Evolutionary conservation across 2,113 vertebrate species (phyloP), one percentile per base, ranked within the genome.

Genomic region (Rattus rattus): DNA sequence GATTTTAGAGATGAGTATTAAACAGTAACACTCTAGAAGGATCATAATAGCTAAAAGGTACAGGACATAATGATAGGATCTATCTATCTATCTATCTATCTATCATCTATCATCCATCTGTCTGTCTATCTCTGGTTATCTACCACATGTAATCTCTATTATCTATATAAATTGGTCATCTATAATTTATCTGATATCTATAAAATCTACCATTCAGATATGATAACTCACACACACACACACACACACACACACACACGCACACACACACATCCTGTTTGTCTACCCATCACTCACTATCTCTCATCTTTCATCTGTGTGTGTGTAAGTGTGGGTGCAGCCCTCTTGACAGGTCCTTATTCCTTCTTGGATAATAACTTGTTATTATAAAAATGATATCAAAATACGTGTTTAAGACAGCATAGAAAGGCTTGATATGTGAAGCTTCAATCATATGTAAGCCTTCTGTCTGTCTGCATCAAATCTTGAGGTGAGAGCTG

Each of bases 381-480:
- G 6, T 88, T 84, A 65, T 96, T 61, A 90, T 67, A 80, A 94
- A 95, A 89, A 43, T 28, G 39, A 56, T 22, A 61, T 54, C 70
- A 85, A 65, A 39, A 28, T n/a, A 65, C 22, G 13, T 3, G 0
- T 30, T 61, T 9, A 77, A 72, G 70, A 90, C 39, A 73, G 63
- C 33, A 65, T 22, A 17, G 30, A 36, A 39, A 92, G 30, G 24
- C 76, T 24, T 79, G 36, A 65, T 86, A 61, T 49, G 47, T 65
- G 69, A 87, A 54, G 17, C 8, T 10, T 1, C 19, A 85, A 33
- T 36, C 84, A 43, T 11, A 26, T 24, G 79, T 14, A 17, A 63
- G 17, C 61, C 33, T 47, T 30, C 10, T 67, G 19, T 72, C 59
- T n/a, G 72, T 30, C 52, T 92, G 52, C 33, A 9, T 80, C 76